Evolutionary conservation across 1,140 invertebrate species (phyloP), one percentile per base, ranked within the genome.

Genomic region (Aleiodes sp.): DNA sequence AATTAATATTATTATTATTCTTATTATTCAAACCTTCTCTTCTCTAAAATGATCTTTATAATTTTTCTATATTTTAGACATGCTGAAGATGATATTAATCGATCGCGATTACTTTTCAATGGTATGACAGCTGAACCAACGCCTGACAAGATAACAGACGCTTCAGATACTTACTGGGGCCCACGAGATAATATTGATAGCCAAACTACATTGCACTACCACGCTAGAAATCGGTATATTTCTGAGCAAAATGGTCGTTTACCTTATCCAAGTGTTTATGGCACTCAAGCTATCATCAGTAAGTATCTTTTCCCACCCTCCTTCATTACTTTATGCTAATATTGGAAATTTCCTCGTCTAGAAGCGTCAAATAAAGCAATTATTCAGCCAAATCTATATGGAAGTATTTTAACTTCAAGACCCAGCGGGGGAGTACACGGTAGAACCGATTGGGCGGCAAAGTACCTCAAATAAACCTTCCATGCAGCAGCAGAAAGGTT

Each of bases 371-470:
- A 72, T 46, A 86, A 87, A 70, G 73, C 76, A 61, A 74, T 78
- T 9, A 65, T 80, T 65, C 79, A 83, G 65, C 73, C 78, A 3
- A 83, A 81, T 68, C 73, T 82, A 26, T 82, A 83, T 31, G 83
- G 80, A 52, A 80, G 77, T 66, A 71, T 85, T 41, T 75, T 86
- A 69, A 85, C 82, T 68, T 67, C 81, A 12, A 80, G 84, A 73
- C 79, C 82, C 24, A 83, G 78, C 59, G 84, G 83, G 46, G 85
- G 83, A 62, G 72, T 87, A 14, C 84, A 89, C 65, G 89, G 88
- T 28, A 79, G 88, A 61, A 89, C 87, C 21, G 89, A 91, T 74
- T 91, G 90, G 89, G 87, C 88, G 46, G 88, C 90, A 4, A 91
- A 91, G 85, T 91, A 88, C 52, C 76, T 83, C 9, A 85, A 85